Evolutionary conservation across 2,888 invertebrate species (phyloP).

Genomic region (Chydorus sphaericus): DNA sequence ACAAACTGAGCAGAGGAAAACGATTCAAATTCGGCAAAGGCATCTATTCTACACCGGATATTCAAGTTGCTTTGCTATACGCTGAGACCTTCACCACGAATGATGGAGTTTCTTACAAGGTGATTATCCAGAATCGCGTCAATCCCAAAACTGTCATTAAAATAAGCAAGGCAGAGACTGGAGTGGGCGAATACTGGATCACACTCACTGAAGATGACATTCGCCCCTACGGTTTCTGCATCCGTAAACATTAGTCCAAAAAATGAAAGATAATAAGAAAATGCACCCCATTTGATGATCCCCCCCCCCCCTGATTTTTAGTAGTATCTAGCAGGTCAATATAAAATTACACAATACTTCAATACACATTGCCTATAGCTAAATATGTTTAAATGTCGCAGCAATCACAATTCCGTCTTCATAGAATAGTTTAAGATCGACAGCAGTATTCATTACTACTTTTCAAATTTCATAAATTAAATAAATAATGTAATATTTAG

Average conservation of each 20-base stretch:
- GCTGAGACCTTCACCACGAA: background rate
- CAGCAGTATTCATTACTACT: too few species aligned
- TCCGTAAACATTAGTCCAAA: background rate
- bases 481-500: too few species aligned
- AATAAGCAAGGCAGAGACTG: background rate
- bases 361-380: too few species aligned
- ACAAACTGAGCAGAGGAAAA: background rate
- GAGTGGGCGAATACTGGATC: conserved; percentile 3
- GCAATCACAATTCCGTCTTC: too few species aligned
- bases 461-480: too few species aligned
- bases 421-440: too few species aligned
- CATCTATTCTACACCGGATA: conserved; percentile 8
- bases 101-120: background rate
- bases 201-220: background rate
- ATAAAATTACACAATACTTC: too few species aligned
- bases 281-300: too few species aligned
- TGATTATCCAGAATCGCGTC: conserved; percentile 6
- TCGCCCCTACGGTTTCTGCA: conserved; percentile 6
- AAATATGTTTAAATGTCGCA: too few species aligned
- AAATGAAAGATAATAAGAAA: too few species aligned
- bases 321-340: too few species aligned
- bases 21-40: background rate
- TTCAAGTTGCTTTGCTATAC: background rate
- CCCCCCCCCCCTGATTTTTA: too few species aligned
- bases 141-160: background rate